Conservation (phyloP, 2,888 invertebrate species). For the Sisyra nigra region DNA sequence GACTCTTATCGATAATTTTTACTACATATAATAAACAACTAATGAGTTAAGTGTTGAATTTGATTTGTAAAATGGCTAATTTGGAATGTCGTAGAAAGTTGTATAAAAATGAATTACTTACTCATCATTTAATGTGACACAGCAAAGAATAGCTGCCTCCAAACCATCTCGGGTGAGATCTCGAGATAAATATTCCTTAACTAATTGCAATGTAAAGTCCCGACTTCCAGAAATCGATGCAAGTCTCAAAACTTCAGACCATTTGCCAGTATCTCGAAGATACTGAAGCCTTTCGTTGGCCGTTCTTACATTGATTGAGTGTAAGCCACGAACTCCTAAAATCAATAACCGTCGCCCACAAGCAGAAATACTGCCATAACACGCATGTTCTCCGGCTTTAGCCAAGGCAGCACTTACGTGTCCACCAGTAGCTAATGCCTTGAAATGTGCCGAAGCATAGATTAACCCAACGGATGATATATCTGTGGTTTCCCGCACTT, state of each 20-base stretch:
- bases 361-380: slow-evolving; percentile 54
- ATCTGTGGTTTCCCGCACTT: slow-evolving; percentile 56
- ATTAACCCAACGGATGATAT: slow-evolving; percentile 66
- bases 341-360: slow-evolving; percentile 51
- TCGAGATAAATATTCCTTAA: slow-evolving; percentile 28
- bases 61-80: too few species aligned
- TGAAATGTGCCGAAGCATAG: slow-evolving; percentile 74
- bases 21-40: too few species aligned
- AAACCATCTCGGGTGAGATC: slow-evolving; percentile 27
- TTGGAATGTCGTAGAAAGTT: too few species aligned
- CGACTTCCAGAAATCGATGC: slow-evolving; percentile 34
- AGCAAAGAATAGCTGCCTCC: slow-evolving; percentile 29
- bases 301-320: slow-evolving; percentile 40
- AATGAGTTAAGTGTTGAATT: too few species aligned
- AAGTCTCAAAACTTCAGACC: slow-evolving; percentile 38
- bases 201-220: slow-evolving; percentile 27
- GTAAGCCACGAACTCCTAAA: slow-evolving; percentile 40
- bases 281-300: slow-evolving; percentile 52
- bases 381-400: slow-evolving; percentile 55
- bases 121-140: slow-evolving; percentile 31
- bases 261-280: slow-evolving; percentile 38
- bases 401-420: slow-evolving; percentile 74
- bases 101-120: slow-evolving; percentile 25
- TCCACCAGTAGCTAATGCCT: slow-evolving; percentile 90
- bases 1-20: too few species aligned